Base-by-base conservation (phyloP, 2,888 invertebrate genomes). In the Quadroppia sp. region DNA sequence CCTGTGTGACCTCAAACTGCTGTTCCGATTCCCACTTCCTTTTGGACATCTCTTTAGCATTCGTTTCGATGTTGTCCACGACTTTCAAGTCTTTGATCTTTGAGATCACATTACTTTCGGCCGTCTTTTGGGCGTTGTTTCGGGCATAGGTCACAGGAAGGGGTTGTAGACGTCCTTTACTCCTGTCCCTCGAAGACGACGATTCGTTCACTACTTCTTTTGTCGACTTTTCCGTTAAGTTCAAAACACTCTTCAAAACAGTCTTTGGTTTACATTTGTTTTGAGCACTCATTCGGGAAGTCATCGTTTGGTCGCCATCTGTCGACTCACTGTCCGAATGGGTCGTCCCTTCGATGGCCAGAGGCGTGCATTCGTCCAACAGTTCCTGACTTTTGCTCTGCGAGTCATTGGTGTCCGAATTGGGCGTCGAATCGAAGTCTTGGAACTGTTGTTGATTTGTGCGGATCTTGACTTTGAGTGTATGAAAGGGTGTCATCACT, bases 381-480 rank as follows among this genome's bases (percentile, higher is more conserved):
- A 30, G 6, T 23, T 61, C 61, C n/a, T 61, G 61, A 25, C 9
- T 30, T 2, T 25, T 53, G 25, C n/a, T n/a, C n/a, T n/a, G n/a
- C n/a, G n/a, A n/a, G n/a, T n/a, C n/a, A n/a, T n/a, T n/a, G n/a
- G n/a, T n/a, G n/a, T 53, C 23, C n/a, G 20, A 30, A 17, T 61
- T 32, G 17, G 28, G 61, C 7, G 61, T 17, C 13, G 28, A 4
- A 30, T 20, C 20, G 2, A 61, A 30, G 30, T 61, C 61, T 61
- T 61, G 30, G 32, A 61, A 61, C 61, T 61, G 61, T 61, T 28
- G 1, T 15, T 61, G 28, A 61, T 61, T 32, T 30, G 61, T 61
- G 17, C 61, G 20, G 9, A 61, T 61, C 61, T 61, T 61, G 25
- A 61, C 2, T 70, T 70, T 48, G 15, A 71, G 42, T 30, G 71